These are phyloP conservation scores for Hylaea fasciaria DNA, from an alignment of 2,888 invertebrate species.

Conservation along the genomic window DNA sequence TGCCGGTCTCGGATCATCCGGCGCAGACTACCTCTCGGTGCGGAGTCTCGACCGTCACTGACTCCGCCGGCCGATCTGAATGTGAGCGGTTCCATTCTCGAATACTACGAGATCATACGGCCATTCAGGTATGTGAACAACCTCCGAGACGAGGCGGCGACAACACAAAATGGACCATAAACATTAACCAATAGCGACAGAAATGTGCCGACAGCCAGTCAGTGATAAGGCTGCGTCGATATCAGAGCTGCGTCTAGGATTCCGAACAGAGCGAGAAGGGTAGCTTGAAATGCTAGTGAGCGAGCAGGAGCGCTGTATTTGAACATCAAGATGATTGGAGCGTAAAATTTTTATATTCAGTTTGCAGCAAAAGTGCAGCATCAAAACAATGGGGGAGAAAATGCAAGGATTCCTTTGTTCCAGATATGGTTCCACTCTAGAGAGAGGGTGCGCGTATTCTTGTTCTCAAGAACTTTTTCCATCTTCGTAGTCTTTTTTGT, in stretches of 20 bases:
- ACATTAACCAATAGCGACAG: conserved; percentile 49
- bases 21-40: conserved; percentile 42
- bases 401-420: conserved; percentile 29
- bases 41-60: conserved; percentile 62
- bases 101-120: conserved; percentile 79
- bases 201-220: conserved; percentile 48
- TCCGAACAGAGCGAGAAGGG: conserved; percentile 64
- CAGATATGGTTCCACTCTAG: not conserved
- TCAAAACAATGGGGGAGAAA: conserved; percentile 60
- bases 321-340: conserved; percentile 78
- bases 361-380: conserved; percentile 75
- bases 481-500: not conserved
- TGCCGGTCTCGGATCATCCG: conserved; percentile 48
- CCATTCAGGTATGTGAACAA: conserved; percentile 82
- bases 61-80: conserved; percentile 52
- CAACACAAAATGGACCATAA: conserved; percentile 65
- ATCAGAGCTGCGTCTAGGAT: conserved; percentile 82
- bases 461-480: conserved; percentile 6
- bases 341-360: conserved; percentile 79
- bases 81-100: conserved; percentile 72
- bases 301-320: conserved; percentile 58
- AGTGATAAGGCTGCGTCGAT: conserved; percentile 83
- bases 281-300: conserved; percentile 36
- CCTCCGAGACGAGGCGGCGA: conserved; percentile 57
- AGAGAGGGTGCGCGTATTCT: conserved; percentile 6